These are phyloP conservation scores for Bos javanicus DNA, from an alignment of 2,113 vertebrate species.

Conservation along the genomic window DNA sequence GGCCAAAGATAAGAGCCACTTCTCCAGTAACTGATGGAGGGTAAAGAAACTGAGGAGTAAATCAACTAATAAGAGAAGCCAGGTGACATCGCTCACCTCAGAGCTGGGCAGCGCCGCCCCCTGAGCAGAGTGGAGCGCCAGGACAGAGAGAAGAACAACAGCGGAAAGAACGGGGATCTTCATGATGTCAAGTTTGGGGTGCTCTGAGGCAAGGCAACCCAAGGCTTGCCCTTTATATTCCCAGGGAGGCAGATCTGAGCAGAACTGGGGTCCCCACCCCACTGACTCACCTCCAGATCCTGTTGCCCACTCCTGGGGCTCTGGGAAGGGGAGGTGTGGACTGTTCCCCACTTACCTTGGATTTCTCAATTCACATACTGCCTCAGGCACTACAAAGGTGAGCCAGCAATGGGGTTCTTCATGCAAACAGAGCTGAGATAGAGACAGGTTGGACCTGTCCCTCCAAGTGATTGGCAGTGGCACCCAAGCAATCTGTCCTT, in stretches of 20 bases:
- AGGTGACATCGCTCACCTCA: slow-evolving; percentile 40
- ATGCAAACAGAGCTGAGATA: not conserved
- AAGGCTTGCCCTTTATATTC: slow-evolving; percentile 59
- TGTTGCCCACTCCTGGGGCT: slow-evolving; percentile 48
- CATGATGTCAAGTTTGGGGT: slow-evolving; percentile 62
- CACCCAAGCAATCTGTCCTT: slow-evolving; percentile 8
- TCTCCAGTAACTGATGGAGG: not conserved
- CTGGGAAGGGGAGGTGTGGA: slow-evolving; percentile 13
- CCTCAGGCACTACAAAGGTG: slow-evolving; percentile 35
- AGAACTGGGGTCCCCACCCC: slow-evolving; percentile 60
- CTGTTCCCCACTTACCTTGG: slow-evolving; percentile 26
- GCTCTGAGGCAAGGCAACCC: slow-evolving; percentile 60
- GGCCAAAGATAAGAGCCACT: not conserved
- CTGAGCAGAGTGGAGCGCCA: slow-evolving; percentile 50
- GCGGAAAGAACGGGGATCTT: slow-evolving; percentile 55
- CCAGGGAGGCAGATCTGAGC: slow-evolving; percentile 27
- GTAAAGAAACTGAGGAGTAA: not conserved
- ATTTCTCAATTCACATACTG: slow-evolving; percentile 65
- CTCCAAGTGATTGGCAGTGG: not conserved
- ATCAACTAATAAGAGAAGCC: not conserved
- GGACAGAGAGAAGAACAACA: slow-evolving; percentile 50
- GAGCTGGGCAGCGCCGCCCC: slow-evolving; percentile 56
- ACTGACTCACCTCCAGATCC: slow-evolving; percentile 66
- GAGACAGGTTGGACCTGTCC: slow-evolving; percentile 68
- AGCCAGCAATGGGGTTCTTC: not conserved